Percentiles rank a stretch among this genome's conserved stretches.
Conservation (phyloP, 2,113 vertebrate genomes). For the Spermophilus dauricus region DNA sequence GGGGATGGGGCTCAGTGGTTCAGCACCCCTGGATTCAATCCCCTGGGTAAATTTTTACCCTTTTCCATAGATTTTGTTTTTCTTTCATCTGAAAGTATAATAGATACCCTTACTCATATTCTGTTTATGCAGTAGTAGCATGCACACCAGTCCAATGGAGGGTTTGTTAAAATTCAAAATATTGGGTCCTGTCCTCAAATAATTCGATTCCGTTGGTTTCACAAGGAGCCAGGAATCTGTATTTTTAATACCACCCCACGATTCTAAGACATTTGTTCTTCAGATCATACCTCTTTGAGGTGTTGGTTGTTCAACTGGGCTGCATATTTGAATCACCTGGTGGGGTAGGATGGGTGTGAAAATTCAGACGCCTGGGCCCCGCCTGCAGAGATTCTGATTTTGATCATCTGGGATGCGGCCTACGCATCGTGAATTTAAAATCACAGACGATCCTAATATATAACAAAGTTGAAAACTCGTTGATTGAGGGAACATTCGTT, state of each 20-base stretch:
- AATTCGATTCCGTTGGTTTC: not conserved
- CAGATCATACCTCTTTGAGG: not conserved
- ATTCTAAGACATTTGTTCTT: not conserved
- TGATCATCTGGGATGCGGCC: not conserved
- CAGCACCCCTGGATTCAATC: too few species aligned
- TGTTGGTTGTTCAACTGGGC: not conserved
- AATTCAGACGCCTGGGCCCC: not conserved
- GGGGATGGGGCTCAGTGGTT: too few species aligned
- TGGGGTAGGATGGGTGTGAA: not conserved
- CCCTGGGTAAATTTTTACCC: not conserved
- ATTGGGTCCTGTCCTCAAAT: not conserved
- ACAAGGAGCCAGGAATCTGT: not conserved
- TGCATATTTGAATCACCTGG: not conserved
- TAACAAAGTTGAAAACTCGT: not conserved
- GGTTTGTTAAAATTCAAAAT: not conserved
- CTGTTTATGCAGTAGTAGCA: not conserved
- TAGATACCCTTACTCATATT: not conserved
- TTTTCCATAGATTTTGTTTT: not conserved
- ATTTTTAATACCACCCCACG: not conserved
- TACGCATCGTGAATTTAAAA: not conserved
- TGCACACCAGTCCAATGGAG: not conserved
- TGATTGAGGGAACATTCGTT: conserved; percentile 4
- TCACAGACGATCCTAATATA: not conserved
- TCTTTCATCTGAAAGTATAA: conserved; percentile 11
- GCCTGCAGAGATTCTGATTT: not conserved